Base-by-base conservation (phyloP, 1,140 invertebrate species). In the Campoletis sonorensis region DNA sequence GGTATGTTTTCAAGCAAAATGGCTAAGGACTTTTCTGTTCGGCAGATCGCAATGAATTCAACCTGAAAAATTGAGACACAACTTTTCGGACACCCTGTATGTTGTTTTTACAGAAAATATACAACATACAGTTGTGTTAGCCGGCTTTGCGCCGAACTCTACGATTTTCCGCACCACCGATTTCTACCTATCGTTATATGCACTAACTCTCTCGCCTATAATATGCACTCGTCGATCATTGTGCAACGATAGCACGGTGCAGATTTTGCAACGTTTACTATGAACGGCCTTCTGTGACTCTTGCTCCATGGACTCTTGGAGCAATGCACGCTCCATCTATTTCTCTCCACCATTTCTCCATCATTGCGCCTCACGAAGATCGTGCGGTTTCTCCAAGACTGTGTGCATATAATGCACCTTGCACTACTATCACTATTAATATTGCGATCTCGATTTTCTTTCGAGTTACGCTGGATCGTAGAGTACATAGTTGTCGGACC, bases 211-310 rank as follows among this genome's bases (percentile, higher is more conserved):
- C 54, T 11, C 30, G 75, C 72, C 61, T 67, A 27, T 67, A 67
- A 18, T 75, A 58, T 58, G 54, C 26, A 76, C 72, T 26, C 26
- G 49, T 58, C 72, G 72, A 76, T 76, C 49, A 77, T 77, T 77
- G 75, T 77, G 75, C 75, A 77, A 77, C 54, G 51, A 64, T 40
- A 54, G 75, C 30, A 58, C 23, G 5, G 26, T 27, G 21, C n/a
- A n/a, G 54, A 54, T 77, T 77, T 77, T 64, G 75, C 75, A 77
- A 77, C 54, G 75, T 27, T 77, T 77, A 27, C 54, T 64, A n/a
- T 18, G 61, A 45, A 11, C 54, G 21, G 23, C 23, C 49, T 75
- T 23, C 40, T n/a, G 1, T 58, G 18, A 23, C 21, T n/a, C 54
- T 58, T 58, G 54, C 54, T 51, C 21, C 37, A 73, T 8, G 37